Conservation (phyloP, 2,888 invertebrate species). For the Caenorhabditis sp. region DNA sequence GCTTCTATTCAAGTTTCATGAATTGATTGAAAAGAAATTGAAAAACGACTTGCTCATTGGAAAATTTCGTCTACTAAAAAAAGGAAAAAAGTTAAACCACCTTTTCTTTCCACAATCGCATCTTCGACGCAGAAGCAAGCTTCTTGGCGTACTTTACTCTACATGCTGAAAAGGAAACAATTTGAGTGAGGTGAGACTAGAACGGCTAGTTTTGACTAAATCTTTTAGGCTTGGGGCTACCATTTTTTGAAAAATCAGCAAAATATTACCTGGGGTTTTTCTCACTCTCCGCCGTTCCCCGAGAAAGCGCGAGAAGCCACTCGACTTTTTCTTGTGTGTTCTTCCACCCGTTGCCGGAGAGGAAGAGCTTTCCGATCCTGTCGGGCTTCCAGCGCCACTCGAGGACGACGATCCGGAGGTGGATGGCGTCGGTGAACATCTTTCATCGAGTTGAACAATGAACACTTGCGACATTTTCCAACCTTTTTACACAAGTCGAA, state of each 20-base stretch:
- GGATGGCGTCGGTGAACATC: conserved; percentile 29
- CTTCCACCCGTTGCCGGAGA: not conserved
- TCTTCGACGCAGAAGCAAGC: conserved; percentile 19
- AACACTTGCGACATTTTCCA: conserved; percentile 11
- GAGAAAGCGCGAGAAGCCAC: too few species aligned
- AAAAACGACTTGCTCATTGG: too few species aligned
- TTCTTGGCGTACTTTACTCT: conserved; percentile 27
- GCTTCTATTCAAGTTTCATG: too few species aligned
- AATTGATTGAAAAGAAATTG: too few species aligned
- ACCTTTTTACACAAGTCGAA: not conserved
- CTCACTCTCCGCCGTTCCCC: not conserved
- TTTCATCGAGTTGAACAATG: conserved; percentile 20
- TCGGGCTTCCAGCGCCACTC: conserved; percentile 12
- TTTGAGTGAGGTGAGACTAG: not conserved
- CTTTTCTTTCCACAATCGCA: conserved; percentile 33
- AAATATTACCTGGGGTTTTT: not conserved
- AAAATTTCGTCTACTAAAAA: not conserved
- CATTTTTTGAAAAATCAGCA: not conserved
- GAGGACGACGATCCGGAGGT: conserved; percentile 31
- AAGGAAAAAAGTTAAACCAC: conserved; percentile 15
- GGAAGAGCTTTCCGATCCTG: not conserved
- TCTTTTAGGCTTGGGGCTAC: conserved; percentile 5
- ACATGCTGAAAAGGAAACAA: conserved; percentile 18
- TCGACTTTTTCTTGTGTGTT: not conserved
- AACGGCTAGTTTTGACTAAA: too few species aligned